Evolutionary conservation across 2,888 invertebrate genomes (phyloP), one percentile per base, ranked within the genome.

Genomic region (Liposcelis brunnea): DNA sequence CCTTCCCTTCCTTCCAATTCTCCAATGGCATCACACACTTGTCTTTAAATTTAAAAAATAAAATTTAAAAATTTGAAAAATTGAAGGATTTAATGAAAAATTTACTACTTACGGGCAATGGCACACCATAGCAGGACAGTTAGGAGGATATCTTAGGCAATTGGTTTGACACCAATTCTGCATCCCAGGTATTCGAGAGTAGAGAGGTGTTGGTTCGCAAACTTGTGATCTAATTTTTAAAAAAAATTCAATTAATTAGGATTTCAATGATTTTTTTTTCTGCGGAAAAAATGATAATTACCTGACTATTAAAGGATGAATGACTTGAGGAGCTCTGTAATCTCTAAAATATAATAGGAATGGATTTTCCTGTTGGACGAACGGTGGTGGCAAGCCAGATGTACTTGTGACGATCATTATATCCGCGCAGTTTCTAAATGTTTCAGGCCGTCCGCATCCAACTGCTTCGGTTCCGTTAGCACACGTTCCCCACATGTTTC

Each of bases 401-500:
- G 82, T 80, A 60, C 77, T 85, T 26, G 84, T 82, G 6, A 80
- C 67, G 52, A 91, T 80, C 46, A 76, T 77, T 47, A 91, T 74
- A 60, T 91, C 90, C 0, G 90, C 89, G 58, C 91, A 91, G 60
- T 90, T 90, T 49, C 85, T 69, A 64, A 91, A 91, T 0, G 86
- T 87, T 65, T 91, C 90, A 7, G 89, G 83, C 51, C 75, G 72
- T n/a, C 90, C 90, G 58, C 89, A 90, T 1, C 90, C 89, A 1
- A 85, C 79, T 0, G 81, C 82, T 57, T 86, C 82, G 0, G 85
- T 85, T 36, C 89, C 89, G 59, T 89, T 86, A 1, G 73, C 63
- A 57, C 89, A 89, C 15, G 72, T 74, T 5, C 90, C 91, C 90
- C 90, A 91, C 76, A 86, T 87, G 59, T 91, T 91, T 12, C 79